These are phyloP conservation scores for Drosophila niveifrons DNA, from an alignment of 2,888 invertebrate genomes.

Conservation along the genomic window DNA sequence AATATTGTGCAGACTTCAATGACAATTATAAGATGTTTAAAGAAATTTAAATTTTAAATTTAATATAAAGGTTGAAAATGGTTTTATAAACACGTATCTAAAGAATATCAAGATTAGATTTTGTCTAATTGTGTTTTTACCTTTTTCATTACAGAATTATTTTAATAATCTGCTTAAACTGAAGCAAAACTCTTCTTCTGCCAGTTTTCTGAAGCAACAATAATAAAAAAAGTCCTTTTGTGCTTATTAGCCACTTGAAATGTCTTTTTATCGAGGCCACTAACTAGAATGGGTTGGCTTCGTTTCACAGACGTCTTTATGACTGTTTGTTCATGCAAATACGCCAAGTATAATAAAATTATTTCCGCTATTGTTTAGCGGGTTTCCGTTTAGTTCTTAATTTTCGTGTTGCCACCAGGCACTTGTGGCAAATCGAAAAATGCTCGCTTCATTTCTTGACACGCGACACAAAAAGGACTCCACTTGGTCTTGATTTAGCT, in stretches of 20 bases:
- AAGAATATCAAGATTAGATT: too few relatives aligned
- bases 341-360: constrained; percentile 69
- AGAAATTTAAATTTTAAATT: neutral
- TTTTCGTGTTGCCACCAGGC: constrained; percentile 26
- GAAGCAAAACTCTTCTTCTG: neutral
- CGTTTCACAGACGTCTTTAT: constrained; percentile 64
- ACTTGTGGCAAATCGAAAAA: constrained; percentile 53
- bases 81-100: too few relatives aligned
- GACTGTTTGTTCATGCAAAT: constrained; percentile 74
- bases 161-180: neutral
- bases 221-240: constrained; percentile 29
- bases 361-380: constrained; percentile 72
- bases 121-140: neutral
- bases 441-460: constrained; percentile 58
- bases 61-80: too few relatives aligned
- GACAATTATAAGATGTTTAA: neutral
- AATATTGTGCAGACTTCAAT: neutral
- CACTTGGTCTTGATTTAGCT: constrained; percentile 65
- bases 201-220: neutral
- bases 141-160: neutral
- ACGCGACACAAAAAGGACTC: constrained; percentile 55
- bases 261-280: constrained; percentile 57
- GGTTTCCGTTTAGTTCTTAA: constrained; percentile 27
- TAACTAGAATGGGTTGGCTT: constrained; percentile 39
- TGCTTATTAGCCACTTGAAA: constrained; percentile 64